Evolutionary conservation across 2,113 vertebrate genomes (phyloP).

Genomic region (Sylvicapra grimmia): DNA sequence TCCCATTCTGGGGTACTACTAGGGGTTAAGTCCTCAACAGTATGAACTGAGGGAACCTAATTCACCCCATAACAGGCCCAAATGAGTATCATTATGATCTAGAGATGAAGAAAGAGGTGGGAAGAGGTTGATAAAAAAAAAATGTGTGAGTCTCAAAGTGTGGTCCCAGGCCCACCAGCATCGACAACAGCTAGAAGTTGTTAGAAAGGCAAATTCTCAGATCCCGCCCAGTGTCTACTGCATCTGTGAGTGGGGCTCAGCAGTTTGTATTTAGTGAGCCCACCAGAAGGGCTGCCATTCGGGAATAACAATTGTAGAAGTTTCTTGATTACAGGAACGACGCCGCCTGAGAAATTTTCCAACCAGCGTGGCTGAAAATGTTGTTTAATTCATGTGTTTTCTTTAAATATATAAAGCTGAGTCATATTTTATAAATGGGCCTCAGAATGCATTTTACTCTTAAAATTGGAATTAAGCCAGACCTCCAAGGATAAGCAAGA

Average conservation of each 20-base stretch:
- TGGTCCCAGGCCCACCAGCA: not conserved
- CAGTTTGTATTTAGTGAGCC: not conserved
- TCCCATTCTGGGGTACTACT: not conserved
- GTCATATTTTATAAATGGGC: conserved; percentile 14
- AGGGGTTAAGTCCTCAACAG: not conserved
- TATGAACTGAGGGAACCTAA: not conserved
- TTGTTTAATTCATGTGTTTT: not conserved
- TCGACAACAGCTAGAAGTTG: not conserved
- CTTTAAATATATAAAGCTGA: not conserved
- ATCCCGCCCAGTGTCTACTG: rapidly evolving
- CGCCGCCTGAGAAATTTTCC: not conserved
- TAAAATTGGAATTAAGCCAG: not conserved
- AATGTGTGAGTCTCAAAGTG: not conserved
- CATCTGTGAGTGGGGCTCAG: too few species aligned
- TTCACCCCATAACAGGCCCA: not conserved
- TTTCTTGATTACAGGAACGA: not conserved
- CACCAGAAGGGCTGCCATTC: not conserved
- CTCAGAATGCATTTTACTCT: not conserved
- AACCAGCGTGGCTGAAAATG: not conserved
- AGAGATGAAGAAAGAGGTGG: not conserved
- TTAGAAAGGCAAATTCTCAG: not conserved
- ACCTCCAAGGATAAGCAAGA: not conserved
- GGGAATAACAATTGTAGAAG: not conserved
- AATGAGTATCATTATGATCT: not conserved
- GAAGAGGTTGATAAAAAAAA: not conserved